phyloP scores from a whole-genome alignment of 2,888 invertebrate genomes.

The Entomobrya proxima region DNA sequence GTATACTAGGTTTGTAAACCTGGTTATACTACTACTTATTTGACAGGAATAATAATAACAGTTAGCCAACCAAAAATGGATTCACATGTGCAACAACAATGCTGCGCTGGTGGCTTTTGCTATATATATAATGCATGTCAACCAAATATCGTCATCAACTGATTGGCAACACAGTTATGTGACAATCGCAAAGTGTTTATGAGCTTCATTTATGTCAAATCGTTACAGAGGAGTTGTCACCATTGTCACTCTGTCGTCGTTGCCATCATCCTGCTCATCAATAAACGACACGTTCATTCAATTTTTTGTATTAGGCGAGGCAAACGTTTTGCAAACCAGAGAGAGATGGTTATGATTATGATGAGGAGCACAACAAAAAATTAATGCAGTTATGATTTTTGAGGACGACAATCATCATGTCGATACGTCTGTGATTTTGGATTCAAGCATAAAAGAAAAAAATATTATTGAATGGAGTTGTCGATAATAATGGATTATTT shows the following conservation, averaged over 20 bases:
- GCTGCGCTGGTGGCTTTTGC: background rate
- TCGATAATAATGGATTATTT: constrained; percentile 13
- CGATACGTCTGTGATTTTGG: constrained; percentile 1
- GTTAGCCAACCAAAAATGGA: constrained; percentile 56
- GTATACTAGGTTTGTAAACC: too few species aligned
- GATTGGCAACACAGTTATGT: constrained; percentile 57
- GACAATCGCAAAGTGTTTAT: constrained; percentile 55
- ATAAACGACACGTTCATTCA: constrained; percentile 40
- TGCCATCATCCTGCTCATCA: background rate
- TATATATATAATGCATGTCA: constrained; percentile 23
- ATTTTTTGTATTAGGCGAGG: background rate
- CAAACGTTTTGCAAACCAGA: background rate
- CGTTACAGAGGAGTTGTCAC: constrained; percentile 39
- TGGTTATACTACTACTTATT: constrained; percentile 3
- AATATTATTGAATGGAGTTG: background rate
- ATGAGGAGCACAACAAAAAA: background rate
- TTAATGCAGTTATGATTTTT: constrained; percentile 10
- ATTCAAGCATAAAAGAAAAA: background rate
- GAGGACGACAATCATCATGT: background rate
- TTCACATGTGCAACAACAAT: constrained; percentile 15
- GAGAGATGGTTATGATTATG: too few species aligned
- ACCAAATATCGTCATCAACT: constrained; percentile 26
- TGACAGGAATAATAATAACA: constrained; percentile 52
- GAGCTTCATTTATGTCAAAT: constrained; percentile 40
- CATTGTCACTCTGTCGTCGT: background rate